These are phyloP conservation scores for Leptatherina wallacei DNA, from an alignment of 2,797 vertebrate species.

Conservation along the genomic window DNA sequence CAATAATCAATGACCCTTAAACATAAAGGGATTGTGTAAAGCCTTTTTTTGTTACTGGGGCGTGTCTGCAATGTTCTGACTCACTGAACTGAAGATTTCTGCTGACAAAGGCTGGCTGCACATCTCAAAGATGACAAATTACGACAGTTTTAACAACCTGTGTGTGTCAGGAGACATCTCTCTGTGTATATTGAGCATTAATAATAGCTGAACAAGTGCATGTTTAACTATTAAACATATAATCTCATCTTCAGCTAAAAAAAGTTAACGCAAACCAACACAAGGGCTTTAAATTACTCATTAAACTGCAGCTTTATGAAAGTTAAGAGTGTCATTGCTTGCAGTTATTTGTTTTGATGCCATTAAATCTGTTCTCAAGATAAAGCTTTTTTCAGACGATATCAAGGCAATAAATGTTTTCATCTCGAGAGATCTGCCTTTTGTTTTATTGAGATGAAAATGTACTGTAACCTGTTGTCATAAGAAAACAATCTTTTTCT, in stretches of 20 bases:
- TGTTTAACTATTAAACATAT: background rate
- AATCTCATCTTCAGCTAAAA: background rate
- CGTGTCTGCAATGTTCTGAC: constrained; percentile 37
- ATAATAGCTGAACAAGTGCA: background rate
- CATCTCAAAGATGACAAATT: constrained; percentile 12
- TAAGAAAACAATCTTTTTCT: background rate
- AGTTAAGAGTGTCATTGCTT: background rate
- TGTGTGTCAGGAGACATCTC: background rate
- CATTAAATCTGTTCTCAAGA: background rate
- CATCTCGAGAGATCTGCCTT: background rate
- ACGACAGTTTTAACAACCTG: background rate
- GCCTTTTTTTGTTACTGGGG: constrained; percentile 12
- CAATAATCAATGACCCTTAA: background rate
- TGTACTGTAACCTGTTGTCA: background rate
- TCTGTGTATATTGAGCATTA: background rate
- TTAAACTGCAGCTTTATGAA: background rate
- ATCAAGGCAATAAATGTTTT: background rate
- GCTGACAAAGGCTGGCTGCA: constrained; percentile 25
- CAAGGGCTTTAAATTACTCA: background rate
- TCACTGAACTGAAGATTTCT: constrained; percentile 29
- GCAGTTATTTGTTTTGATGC: background rate
- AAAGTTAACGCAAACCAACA: background rate
- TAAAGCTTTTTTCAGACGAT: background rate
- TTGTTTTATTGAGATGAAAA: background rate
- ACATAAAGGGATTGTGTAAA: background rate